These are phyloP conservation scores for Sussaba pulchella DNA, from an alignment of 2,888 invertebrate species.

Conservation along the genomic window DNA sequence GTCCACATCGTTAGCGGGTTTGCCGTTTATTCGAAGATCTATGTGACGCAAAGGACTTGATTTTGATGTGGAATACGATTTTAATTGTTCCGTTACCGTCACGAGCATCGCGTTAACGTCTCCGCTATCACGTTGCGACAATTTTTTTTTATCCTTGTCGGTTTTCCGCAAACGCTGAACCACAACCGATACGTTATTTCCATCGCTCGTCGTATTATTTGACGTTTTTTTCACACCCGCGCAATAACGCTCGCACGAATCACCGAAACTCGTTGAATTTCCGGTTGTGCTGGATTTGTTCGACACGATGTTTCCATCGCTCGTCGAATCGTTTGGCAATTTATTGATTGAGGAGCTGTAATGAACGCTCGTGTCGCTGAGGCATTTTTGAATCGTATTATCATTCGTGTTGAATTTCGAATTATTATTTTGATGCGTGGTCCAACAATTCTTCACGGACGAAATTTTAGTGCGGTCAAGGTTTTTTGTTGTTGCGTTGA, in stretches of 20 bases:
- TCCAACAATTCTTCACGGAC: background rate
- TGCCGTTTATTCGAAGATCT: slow-evolving; percentile 74
- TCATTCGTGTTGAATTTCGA: background rate
- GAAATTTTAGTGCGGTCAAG: background rate
- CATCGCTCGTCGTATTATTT: background rate
- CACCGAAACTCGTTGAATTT: background rate
- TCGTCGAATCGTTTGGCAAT: background rate
- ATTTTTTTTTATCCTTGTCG: background rate
- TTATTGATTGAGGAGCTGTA: too few species aligned
- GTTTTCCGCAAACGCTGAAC: slow-evolving; percentile 23
- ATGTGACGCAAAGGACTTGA: slow-evolving; percentile 61
- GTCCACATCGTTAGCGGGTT: slow-evolving; percentile 69
- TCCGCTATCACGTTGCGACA: background rate
- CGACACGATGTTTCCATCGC: background rate
- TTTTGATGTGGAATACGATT: slow-evolving; percentile 23
- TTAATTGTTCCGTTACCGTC: slow-evolving; percentile 59
- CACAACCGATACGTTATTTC: slow-evolving; percentile 70
- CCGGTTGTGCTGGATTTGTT: background rate
- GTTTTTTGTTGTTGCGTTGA: background rate
- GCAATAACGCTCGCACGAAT: background rate
- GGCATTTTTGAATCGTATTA: background rate
- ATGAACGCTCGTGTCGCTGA: background rate
- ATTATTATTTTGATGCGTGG: background rate
- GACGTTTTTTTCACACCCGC: background rate
- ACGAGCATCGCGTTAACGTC: slow-evolving; percentile 54